Evolutionary conservation across 2,797 vertebrate species (phyloP), one percentile per base, ranked within the genome.

Genomic region (Spinibarbus caldwelli): DNA sequence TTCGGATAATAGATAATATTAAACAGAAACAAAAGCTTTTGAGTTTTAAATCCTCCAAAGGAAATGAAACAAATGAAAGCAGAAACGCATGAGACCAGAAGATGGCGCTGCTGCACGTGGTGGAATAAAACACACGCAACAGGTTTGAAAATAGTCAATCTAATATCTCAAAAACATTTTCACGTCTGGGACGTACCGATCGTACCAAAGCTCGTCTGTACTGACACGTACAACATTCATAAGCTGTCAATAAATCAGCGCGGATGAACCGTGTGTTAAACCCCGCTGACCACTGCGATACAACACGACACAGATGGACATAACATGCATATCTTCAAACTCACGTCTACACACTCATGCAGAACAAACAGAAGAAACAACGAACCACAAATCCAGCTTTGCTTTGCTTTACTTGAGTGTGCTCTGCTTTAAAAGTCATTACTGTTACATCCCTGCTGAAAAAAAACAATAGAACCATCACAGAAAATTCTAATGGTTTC

Each of bases 231-330:
- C 54, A 83, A 38, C 81, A 59, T 73, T 84, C 68, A 80, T 57
- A 12, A 59, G 45, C 54, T 36, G 36, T 80, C 54, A 54, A 38
- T 83, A 78, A 73, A 86, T 83, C 67, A 80, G 2, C 29, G 29
- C 6, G 21, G 23, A 29, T 2, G 23, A 45, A 1, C 29, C 41
- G 26, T 47, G 62, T 45, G 26, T 31, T 23, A 64, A 66, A 78
- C n/a, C 68, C 26, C 8, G 15, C 70, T 73, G 49, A 62, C 36
- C 76, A 43, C 54, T 21, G 54, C 23, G 8, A 62, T 21, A 29
- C 36, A 78, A 62, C 21, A n/a, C 73, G 1, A 9, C 73, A 54
- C 10, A 54, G 31, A n/a, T 7, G 11, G 52, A 57, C 59, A 47
- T 66, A 29, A 34, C 62, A 9, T 67, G 29, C 62, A 54, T 12